These are phyloP conservation scores for Crossaster papposus DNA, from an alignment of 53 echinoderm and acorn worm species.

Conservation along the genomic window DNA sequence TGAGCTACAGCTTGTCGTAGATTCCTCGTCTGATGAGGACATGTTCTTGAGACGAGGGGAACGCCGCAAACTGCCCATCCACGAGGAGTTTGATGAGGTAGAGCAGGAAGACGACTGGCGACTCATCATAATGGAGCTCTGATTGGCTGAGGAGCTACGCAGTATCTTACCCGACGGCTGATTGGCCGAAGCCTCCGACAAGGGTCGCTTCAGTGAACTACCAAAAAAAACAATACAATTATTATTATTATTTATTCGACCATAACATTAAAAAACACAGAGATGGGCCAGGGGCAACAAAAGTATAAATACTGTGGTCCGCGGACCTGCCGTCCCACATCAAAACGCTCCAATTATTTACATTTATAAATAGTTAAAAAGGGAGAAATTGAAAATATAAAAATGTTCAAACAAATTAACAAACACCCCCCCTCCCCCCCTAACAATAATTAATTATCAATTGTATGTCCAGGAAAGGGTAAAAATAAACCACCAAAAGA, in stretches of 20 bases:
- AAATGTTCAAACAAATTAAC: no score
- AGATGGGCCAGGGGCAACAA: no score
- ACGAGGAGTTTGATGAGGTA: conserved; percentile 24
- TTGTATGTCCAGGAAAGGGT: background rate
- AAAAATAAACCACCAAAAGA: no score
- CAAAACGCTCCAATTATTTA: background rate
- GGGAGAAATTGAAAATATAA: no score
- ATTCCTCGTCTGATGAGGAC: conserved; percentile 54
- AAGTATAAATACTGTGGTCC: no score
- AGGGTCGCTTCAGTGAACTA: conserved; percentile 64
- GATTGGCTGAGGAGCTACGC: conserved; percentile 41
- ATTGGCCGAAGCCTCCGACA: conserved; percentile 62
- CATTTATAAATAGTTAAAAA: no score
- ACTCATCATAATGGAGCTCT: conserved; percentile 29
- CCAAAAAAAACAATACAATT: background rate
- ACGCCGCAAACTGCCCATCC: conserved; percentile 14
- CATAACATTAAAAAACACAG: no score
- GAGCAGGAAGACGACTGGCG: conserved; percentile 32
- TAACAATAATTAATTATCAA: background rate
- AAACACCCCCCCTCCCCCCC: no score
- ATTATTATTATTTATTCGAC: background rate
- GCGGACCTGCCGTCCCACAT: no score
- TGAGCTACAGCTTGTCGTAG: conserved; percentile 41
- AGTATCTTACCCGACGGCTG: conserved; percentile 51
- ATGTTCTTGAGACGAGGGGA: conserved; percentile 37